Conservation (phyloP, 2,888 invertebrate genomes). For the Cecidostiba fungosa region DNA sequence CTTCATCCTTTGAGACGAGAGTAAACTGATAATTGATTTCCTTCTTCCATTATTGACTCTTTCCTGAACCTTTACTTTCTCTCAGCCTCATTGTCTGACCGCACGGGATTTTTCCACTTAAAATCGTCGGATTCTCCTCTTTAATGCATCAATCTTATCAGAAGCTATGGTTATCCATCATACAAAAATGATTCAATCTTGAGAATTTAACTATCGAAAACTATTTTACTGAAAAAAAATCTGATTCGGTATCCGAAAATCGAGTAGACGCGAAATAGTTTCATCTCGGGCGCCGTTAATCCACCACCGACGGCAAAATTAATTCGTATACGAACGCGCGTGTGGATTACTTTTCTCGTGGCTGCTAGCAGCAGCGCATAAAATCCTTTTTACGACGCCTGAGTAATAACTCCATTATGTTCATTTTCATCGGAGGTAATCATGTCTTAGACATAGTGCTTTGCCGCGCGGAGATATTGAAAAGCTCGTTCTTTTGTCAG, state of each 20-base stretch:
- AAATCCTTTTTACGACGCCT: not conserved
- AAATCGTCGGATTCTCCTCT: not conserved
- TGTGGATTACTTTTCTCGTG: not conserved
- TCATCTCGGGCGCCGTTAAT: not conserved
- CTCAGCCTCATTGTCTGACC: not conserved
- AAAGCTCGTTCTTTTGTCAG: slow-evolving; percentile 13
- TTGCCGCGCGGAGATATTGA: not conserved
- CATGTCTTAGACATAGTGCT: slow-evolving; percentile 1
- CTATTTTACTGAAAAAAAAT: not conserved
- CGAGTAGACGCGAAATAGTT: not conserved
- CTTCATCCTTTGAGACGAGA: not conserved
- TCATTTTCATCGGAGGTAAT: slow-evolving; percentile 8
- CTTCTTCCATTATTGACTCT: not conserved
- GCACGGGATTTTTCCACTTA: not conserved
- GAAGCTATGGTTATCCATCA: not conserved
- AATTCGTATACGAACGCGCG: not conserved
- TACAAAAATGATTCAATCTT: not conserved
- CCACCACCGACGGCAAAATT: not conserved
- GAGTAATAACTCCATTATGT: slow-evolving; percentile 18
- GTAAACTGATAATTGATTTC: slow-evolving; percentile 6
- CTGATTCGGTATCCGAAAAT: not conserved
- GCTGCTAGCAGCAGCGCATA: not conserved
- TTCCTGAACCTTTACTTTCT: not conserved
- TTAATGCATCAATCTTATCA: not conserved
- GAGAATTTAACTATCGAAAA: not conserved